Evolutionary conservation across 2,888 invertebrate genomes (phyloP), one percentile per base, ranked within the genome.

Genomic region (Laothoe populi): DNA sequence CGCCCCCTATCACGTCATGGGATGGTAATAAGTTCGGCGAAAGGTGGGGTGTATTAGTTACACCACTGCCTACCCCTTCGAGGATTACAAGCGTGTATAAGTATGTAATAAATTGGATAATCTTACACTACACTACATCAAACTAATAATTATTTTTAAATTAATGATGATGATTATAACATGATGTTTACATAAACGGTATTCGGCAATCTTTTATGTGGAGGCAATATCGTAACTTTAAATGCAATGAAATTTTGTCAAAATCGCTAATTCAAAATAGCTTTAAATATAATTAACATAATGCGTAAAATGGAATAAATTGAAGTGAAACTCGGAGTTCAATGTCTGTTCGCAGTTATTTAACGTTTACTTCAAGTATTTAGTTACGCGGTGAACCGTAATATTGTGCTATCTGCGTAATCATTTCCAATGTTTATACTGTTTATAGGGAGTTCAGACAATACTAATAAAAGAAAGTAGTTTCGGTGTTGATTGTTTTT

Each of bases 341-440:
- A 62, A 57, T 59, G 57, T 38, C 61, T 42, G 24, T 31, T 31
- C 21, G 38, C 31, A 19, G 35, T 53, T 53, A 57, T 57, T 46
- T 31, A 58, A 57, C 35, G 46, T 13, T 31, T 38, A 63, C 24
- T 48, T 44, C 31, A 49, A 26, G 70, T 69, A 65, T 58, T 71
- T 72, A 58, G 63, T 69, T 49, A 66, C 64, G 69, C 74, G 71
- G 60, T 60, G 65, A 66, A 59, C 72, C 76, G 72, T 76, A 71
- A 67, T 68, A 70, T 71, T 67, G 69, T 69, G 65, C 65, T 63
- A 62, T 57, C 53, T 38, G 65, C 61, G 64, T 70, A 64, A 67
- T 71, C 67, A 66, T 63, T 66, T 66, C 64, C 40, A 24, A 31
- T 66, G 69, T 31, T 23, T 24, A 61, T 68, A 53, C 26, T 42